Evolutionary conservation across 2,113 vertebrate species (phyloP).

Genomic region (Paracanthobrama guichenoti): DNA sequence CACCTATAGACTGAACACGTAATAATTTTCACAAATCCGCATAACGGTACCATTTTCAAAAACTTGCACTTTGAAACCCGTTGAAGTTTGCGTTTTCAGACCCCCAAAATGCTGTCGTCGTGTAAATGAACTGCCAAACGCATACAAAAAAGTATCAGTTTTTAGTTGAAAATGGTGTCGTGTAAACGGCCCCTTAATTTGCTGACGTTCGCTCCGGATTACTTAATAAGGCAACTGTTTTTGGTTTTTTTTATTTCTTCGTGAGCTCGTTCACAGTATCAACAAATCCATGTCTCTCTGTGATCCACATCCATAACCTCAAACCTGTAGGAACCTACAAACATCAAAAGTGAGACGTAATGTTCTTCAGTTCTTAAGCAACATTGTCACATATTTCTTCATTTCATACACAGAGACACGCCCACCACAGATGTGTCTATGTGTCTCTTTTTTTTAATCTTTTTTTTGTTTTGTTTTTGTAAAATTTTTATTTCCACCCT

Average conservation of each 20-base stretch:
- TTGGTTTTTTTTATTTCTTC: conserved; percentile 66
- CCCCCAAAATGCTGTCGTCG: too few species aligned
- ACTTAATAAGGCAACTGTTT: conserved; percentile 83
- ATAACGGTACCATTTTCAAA: too few species aligned
- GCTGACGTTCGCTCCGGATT: conserved; percentile 62
- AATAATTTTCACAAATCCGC: too few species aligned
- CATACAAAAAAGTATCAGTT: too few species aligned
- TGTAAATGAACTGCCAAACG: too few species aligned
- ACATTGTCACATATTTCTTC: conserved; percentile 26
- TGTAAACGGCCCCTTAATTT: conserved; percentile 45
- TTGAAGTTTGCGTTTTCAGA: too few species aligned
- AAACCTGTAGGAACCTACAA: conserved; percentile 61
- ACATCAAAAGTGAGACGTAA: conserved; percentile 54
- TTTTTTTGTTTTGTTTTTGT: conserved; percentile 38
- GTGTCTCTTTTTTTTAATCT: not conserved
- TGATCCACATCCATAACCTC: conserved; percentile 51
- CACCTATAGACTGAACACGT: too few species aligned
- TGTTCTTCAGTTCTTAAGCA: conserved; percentile 47
- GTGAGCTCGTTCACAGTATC: conserved; percentile 74
- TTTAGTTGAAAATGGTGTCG: too few species aligned
- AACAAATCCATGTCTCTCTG: conserved; percentile 74
- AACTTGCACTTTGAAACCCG: too few species aligned
- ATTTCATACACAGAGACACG: conserved; percentile 45
- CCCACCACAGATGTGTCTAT: conserved; percentile 46
- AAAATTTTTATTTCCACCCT: conserved; percentile 39